Percentiles rank a stretch among this genome's conserved stretches.
Conservation (phyloP, 2,113 vertebrate species). For the Pseudorhombus dupliciocellatus region DNA sequence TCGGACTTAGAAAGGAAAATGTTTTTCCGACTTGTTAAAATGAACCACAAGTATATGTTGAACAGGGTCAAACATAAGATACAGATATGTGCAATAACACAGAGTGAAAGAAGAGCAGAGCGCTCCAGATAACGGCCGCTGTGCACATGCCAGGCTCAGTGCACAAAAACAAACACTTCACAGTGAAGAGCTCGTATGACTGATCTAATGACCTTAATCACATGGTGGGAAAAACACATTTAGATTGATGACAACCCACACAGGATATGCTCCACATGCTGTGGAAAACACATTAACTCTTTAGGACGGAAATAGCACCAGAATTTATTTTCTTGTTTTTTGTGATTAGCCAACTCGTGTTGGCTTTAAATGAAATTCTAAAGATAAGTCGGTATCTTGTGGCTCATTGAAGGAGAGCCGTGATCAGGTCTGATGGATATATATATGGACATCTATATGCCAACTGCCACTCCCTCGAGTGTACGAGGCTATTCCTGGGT, state of each 20-base stretch:
- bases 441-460: conserved; percentile 8
- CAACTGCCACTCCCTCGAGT: conserved; percentile 50
- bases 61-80: conserved; percentile 14
- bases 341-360: background rate
- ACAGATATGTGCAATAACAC: conserved; percentile 24
- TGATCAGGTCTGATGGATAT: conserved; percentile 19
- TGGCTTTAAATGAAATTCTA: conserved; percentile 2
- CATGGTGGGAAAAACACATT: conserved; percentile 53
- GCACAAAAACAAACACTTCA: conserved; percentile 80
- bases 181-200: conserved; percentile 82
- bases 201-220: conserved; percentile 61
- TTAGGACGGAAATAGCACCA: conserved; percentile 22
- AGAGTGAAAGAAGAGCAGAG: conserved; percentile 15
- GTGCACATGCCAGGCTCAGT: conserved; percentile 62
- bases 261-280: conserved; percentile 22
- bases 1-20: too few relatives aligned
- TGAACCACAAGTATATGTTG: conserved; percentile 26
- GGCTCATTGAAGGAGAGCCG: too few relatives aligned
- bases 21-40: background rate
- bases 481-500: conserved; percentile 38
- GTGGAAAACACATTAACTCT: conserved; percentile 33
- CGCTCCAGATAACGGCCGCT: conserved; percentile 56
- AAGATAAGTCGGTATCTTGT: background rate
- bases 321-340: background rate
- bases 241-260: conserved; percentile 69